Conservation (phyloP, 1,140 invertebrate genomes). For the Melipona quadrifasciata region DNA sequence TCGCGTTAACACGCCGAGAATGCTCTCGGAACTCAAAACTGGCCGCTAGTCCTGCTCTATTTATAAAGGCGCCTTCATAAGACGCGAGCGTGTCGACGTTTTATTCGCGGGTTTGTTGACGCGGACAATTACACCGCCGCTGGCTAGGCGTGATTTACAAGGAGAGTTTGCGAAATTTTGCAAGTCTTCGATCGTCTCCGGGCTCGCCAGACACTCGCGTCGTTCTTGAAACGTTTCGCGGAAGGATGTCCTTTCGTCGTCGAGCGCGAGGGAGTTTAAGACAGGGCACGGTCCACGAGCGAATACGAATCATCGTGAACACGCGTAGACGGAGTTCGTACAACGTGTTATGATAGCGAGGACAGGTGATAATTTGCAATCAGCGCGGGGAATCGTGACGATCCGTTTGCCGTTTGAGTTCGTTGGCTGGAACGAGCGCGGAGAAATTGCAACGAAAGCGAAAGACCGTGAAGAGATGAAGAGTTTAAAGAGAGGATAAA, state of each 20-base stretch:
- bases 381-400: neutral
- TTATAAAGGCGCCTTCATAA: slow-evolving; percentile 61
- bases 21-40: slow-evolving; percentile 31
- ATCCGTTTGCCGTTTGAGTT: neutral
- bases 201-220: neutral
- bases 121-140: slow-evolving; percentile 72
- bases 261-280: slow-evolving; percentile 32
- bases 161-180: slow-evolving; percentile 62
- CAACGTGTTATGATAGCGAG: slow-evolving; percentile 40
- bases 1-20: slow-evolving; percentile 56
- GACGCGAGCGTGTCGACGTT: slow-evolving; percentile 50
- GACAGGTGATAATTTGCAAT: slow-evolving; percentile 50
- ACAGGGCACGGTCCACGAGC: neutral
- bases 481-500: slow-evolving; percentile 38
- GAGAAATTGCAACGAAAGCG: slow-evolving; percentile 2
- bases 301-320: slow-evolving; percentile 50
- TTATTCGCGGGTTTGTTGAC: slow-evolving; percentile 73
- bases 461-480: slow-evolving; percentile 22
- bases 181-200: slow-evolving; percentile 37
- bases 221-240: slow-evolving; percentile 45
- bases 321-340: slow-evolving; percentile 24
- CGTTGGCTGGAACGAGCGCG: neutral
- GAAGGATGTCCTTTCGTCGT: slow-evolving; percentile 17
- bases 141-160: slow-evolving; percentile 73
- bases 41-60: slow-evolving; percentile 7